Conservation (phyloP, 2,888 invertebrate species). For the Parapristionchus giblindavisi region DNA sequence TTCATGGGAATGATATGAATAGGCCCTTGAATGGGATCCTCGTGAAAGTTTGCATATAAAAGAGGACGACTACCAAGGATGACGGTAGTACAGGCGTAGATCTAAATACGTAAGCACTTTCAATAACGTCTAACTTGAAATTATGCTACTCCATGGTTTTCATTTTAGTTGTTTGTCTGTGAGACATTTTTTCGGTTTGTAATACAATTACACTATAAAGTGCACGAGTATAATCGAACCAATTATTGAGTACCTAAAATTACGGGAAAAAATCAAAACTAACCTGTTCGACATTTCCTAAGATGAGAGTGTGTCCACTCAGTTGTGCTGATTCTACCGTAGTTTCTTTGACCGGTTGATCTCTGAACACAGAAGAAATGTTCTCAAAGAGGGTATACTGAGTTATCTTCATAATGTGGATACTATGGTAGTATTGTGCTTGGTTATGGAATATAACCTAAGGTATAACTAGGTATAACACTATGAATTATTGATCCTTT, state of each 20-base stretch:
- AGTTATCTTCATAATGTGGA: no score
- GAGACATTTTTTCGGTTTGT: neutral
- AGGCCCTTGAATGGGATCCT: slow-evolving; percentile 56
- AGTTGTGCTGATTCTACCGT: slow-evolving; percentile 49
- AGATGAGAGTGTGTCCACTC: slow-evolving; percentile 53
- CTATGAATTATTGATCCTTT: no score
- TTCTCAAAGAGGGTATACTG: no score
- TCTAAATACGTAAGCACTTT: slow-evolving; percentile 39
- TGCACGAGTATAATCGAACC: no score
- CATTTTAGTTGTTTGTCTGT: neutral
- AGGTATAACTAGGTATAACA: no score
- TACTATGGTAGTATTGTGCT: no score
- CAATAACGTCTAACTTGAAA: neutral
- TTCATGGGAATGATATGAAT: slow-evolving; percentile 54
- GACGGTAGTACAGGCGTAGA: slow-evolving; percentile 56
- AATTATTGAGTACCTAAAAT: no score
- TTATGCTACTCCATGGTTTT: no score
- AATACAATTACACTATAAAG: no score
- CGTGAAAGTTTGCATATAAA: slow-evolving; percentile 53
- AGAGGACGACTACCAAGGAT: slow-evolving; percentile 52
- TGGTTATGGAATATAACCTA: no score
- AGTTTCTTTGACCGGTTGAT: slow-evolving; percentile 39
- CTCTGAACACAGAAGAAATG: neutral
- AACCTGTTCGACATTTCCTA: slow-evolving; percentile 45
- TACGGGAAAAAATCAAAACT: no score